phyloP scores from a whole-genome alignment of 2,888 invertebrate genomes.

The Nezara viridula region DNA sequence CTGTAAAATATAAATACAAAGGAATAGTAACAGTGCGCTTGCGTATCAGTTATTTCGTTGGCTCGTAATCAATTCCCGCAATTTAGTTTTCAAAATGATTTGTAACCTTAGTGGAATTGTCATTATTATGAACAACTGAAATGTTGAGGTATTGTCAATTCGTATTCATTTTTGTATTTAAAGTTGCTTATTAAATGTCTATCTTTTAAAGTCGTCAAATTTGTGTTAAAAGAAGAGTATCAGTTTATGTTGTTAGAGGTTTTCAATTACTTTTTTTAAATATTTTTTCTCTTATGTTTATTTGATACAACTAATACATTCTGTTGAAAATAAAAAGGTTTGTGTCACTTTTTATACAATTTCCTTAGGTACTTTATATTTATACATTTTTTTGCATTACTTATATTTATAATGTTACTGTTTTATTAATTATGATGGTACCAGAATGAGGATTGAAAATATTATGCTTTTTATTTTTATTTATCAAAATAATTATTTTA shows the following conservation, averaged over 20 bases:
- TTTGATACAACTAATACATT: neutral
- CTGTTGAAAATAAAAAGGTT: neutral
- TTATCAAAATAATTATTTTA: neutral
- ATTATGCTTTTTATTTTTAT: neutral
- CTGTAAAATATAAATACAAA: neutral
- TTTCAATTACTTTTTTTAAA: neutral
- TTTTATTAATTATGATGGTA: neutral
- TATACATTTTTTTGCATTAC: neutral
- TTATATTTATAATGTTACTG: neutral
- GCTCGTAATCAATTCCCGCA: neutral
- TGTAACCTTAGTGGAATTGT: neutral
- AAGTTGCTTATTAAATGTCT: neutral
- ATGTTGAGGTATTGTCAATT: neutral
- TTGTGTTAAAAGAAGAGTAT: neutral
- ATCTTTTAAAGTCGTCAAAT: neutral
- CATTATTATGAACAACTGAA: neutral
- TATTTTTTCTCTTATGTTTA: neutral
- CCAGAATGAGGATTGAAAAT: neutral
- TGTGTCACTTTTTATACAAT: neutral
- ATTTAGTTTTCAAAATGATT: conserved; percentile 1
- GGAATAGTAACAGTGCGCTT: neutral
- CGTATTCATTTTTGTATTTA: neutral
- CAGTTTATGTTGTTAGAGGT: neutral
- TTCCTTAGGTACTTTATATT: too few species aligned
- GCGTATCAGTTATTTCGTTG: conserved; percentile 26